Percentiles rank a stretch among this genome's conserved stretches.
phyloP scores from a whole-genome alignment of 2,797 vertebrate genomes.

The Setipinna tenuifilis region DNA sequence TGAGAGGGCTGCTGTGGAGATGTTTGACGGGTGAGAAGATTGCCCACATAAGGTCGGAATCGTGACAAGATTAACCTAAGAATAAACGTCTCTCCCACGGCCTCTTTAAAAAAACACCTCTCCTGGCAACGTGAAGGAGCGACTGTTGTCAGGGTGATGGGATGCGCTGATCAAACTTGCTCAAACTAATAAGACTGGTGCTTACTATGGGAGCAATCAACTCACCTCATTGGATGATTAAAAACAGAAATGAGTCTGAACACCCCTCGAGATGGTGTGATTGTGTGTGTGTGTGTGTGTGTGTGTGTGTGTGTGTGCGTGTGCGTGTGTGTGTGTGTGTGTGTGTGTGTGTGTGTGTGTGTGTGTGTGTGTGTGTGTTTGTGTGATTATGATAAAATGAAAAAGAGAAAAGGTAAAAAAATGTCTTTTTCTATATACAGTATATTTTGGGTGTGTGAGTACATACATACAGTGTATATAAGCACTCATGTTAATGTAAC shows the following conservation, averaged over 20 bases:
- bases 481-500: no score
- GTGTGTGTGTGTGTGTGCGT: neutral
- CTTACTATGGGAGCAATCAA: slow-evolving; percentile 6
- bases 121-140: neutral
- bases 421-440: no score
- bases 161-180: slow-evolving; percentile 1
- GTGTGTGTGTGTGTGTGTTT: neutral
- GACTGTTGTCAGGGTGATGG: neutral
- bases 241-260: slow-evolving; percentile 1
- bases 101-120: neutral
- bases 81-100: neutral
- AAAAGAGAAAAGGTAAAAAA: no score
- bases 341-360: neutral
- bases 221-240: slow-evolving; percentile 1
- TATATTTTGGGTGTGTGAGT: no score
- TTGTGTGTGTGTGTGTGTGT: neutral
- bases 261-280: neutral
- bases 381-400: neutral
- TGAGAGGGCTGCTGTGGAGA: neutral
- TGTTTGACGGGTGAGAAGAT: slow-evolving; percentile 14
- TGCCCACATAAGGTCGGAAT: neutral
- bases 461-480: no score
- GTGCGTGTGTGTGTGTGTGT: neutral
- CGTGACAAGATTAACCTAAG: slow-evolving; percentile 12
- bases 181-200: neutral